A percentile compares a stretch with the other conserved stretches of the same genome.
phyloP scores from a whole-genome alignment of 2,113 vertebrate species.

The Paramormyrops kingsleyae region DNA sequence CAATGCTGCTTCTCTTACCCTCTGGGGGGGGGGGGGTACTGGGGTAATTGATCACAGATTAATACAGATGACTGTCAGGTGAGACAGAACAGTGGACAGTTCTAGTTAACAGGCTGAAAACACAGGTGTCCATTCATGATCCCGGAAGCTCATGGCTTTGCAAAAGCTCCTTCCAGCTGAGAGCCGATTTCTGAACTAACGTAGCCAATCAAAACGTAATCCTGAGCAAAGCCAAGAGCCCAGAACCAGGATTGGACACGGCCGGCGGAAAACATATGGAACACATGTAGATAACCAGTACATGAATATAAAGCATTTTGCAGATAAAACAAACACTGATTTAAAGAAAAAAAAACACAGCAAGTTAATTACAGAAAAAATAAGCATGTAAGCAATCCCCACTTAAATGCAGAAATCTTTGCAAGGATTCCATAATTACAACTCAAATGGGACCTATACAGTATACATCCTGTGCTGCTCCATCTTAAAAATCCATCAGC shows the following conservation, averaged over 20 bases:
- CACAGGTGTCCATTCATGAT: neutral
- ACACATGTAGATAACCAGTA: slow-evolving; percentile 1
- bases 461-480: neutral
- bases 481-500: neutral
- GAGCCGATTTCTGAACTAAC: neutral
- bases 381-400: neutral
- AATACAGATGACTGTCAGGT: neutral
- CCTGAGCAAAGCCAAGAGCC: neutral
- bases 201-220: neutral
- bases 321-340: slow-evolving; percentile 10
- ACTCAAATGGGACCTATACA: neutral
- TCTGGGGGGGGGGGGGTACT: neutral
- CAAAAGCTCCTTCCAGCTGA: neutral
- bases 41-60: neutral
- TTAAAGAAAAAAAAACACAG: neutral
- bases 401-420: neutral
- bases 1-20: neutral
- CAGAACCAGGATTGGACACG: neutral
- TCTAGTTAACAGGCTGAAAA: neutral
- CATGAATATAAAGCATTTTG: slow-evolving; percentile 10
- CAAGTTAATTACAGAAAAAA: slow-evolving; percentile 7
- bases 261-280: neutral
- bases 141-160: neutral
- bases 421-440: neutral
- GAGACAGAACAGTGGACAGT: neutral